Base-by-base conservation (phyloP, 1,140 invertebrate species). In the Ericerus pela region DNA sequence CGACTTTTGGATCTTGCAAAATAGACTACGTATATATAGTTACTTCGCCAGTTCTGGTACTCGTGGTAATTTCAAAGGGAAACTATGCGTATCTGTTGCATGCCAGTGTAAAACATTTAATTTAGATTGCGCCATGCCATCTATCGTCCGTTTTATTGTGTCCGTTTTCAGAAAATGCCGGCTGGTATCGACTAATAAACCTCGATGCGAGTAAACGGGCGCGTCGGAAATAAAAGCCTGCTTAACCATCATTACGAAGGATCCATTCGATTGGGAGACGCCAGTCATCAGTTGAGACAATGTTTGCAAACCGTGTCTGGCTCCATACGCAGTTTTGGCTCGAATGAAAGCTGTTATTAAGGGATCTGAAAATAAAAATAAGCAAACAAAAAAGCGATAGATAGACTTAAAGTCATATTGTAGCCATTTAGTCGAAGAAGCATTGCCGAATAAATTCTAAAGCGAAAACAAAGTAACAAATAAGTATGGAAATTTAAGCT, bases 71-170 rank as follows among this genome's bases (percentile, higher is more conserved):
- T 78, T 69, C 59, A 88, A 74, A 0, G 86, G 85, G 68, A 89
- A 89, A 62, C 84, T 86, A 62, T 91, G 86, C 0, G 81, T 79
- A 65, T 89, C 87, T 1, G 84, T 85, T 0, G 84, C 74, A 64
- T 91, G 87, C 85, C 85, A 88, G 67, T 90, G 87, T 54, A 91
- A 80, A 8, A 84, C 80, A 70, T 91, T 91, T 51, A 91, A 70
- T 70, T 91, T 91, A 55, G 76, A 77, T 14, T 82, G 75, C 2
- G 80, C 79, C 79, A 91, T 85, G 0, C 75, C 85, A 54, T 84
- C 78, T 16, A 90, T 73, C 0, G 83, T 83, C 16, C 79, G 72
- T 59, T 80, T 73, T n/a, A 91, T 76, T 30, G 79, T 73, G 1
- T 70, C 65, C 3, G 87, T 67, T 0, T 82, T 75, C 60, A 88